Conservation (phyloP, 2,888 invertebrate genomes). For the Tiliacea aurago region DNA sequence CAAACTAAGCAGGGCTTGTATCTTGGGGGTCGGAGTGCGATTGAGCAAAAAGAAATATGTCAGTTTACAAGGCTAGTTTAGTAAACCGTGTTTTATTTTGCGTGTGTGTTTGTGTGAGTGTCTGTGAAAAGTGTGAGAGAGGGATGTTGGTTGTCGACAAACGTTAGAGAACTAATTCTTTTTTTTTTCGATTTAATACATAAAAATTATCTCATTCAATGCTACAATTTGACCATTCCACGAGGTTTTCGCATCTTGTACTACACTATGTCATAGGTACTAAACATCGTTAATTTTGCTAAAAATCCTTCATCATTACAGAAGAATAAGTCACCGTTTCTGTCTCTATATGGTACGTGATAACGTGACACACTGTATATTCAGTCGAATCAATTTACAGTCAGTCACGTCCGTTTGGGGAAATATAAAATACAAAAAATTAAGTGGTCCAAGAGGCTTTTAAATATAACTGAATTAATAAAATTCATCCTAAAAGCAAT, state of each 20-base stretch:
- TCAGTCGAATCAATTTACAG: constrained; percentile 22
- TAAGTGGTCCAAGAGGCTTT: constrained; percentile 34
- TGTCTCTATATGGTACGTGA: not conserved
- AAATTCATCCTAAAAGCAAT: constrained; percentile 46
- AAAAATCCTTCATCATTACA: not conserved
- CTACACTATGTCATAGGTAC: not conserved
- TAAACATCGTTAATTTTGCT: not conserved
- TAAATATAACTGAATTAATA: constrained; percentile 39
- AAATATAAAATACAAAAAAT: constrained; percentile 29
- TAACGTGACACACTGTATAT: constrained; percentile 10
- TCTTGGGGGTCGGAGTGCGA: no score
- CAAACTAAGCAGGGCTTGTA: no score
- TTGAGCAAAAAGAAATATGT: no score
- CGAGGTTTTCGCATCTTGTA: not conserved
- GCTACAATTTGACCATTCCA: not conserved
- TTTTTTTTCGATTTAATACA: no score
- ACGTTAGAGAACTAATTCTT: no score
- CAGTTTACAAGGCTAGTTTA: no score
- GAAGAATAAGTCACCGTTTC: not conserved
- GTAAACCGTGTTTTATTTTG: no score
- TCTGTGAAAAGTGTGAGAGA: no score
- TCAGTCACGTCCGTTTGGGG: constrained; percentile 15
- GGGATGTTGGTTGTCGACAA: no score
- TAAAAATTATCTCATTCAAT: not conserved
- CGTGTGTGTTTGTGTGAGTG: no score